Evolutionary conservation across 2,797 vertebrate genomes (phyloP).

Genomic region (Chiroxiphia lanceolata): DNA sequence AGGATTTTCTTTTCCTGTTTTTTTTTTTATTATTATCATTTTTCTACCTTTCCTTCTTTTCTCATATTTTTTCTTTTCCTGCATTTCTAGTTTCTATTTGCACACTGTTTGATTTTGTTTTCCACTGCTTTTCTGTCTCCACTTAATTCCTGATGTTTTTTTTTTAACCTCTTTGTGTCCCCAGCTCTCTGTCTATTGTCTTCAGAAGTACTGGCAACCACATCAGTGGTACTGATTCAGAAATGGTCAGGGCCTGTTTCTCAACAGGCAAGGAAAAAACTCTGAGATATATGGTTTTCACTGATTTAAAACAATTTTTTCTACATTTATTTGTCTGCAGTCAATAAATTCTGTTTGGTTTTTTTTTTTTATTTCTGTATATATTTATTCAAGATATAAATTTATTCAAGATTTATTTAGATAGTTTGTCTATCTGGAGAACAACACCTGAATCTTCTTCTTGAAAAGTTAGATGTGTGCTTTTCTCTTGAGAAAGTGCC

Average conservation of each 20-base stretch:
- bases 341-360: not conserved
- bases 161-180: not conserved
- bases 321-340: not conserved
- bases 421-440: not conserved
- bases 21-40: not conserved
- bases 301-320: not conserved
- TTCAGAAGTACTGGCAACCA: not conserved
- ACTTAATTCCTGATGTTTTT: not conserved
- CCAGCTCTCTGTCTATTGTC: not conserved
- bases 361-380: not conserved
- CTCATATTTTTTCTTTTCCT: not conserved
- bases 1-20: not conserved
- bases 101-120: not conserved
- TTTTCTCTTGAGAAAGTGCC: not conserved
- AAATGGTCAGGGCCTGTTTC: not conserved
- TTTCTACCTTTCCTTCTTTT: not conserved
- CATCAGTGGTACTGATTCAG: not conserved
- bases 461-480: not conserved
- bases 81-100: not conserved
- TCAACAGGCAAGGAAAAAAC: not conserved
- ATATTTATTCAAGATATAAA: not conserved
- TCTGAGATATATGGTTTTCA: fast-evolving
- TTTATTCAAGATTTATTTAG: not conserved
- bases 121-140: not conserved
- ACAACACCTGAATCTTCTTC: not conserved